A percentile compares a stretch with the other conserved stretches of the same genome.
Conservation (phyloP, 2,888 invertebrate species). For the Lymantria dispar region DNA sequence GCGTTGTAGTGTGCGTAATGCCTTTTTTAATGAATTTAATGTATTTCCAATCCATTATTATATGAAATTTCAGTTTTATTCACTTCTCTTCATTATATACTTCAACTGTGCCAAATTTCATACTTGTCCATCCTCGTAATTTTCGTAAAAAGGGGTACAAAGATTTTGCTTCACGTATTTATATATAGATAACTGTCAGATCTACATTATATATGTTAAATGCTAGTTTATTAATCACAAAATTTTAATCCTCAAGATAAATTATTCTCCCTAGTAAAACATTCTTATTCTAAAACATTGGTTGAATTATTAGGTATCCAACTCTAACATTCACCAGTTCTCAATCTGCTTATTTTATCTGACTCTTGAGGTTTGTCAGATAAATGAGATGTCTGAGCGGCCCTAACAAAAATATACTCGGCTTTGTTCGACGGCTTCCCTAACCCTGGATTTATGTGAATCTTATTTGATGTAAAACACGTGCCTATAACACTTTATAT, state of each 20-base stretch:
- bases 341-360: conserved; percentile 53
- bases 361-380: conserved; percentile 54
- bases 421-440: conserved; percentile 36
- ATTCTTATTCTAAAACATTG: conserved; percentile 28
- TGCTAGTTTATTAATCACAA: not conserved
- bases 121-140: no score
- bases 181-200: no score
- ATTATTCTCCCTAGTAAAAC: not conserved
- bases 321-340: conserved; percentile 35
- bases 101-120: no score
- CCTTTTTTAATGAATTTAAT: no score
- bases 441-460: conserved; percentile 28
- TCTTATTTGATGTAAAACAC: not conserved
- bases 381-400: conserved; percentile 47
- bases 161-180: no score
- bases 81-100: no score
- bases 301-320: conserved; percentile 31
- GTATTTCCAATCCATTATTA: no score
- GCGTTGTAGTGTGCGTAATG: no score
- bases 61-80: no score
- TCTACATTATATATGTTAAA: no score
- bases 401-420: conserved; percentile 40
- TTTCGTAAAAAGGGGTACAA: no score
- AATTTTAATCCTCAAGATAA: not conserved
- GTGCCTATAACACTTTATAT: no score